Conservation (phyloP, 2,113 vertebrate species). For the Osmerus eperlanus region DNA sequence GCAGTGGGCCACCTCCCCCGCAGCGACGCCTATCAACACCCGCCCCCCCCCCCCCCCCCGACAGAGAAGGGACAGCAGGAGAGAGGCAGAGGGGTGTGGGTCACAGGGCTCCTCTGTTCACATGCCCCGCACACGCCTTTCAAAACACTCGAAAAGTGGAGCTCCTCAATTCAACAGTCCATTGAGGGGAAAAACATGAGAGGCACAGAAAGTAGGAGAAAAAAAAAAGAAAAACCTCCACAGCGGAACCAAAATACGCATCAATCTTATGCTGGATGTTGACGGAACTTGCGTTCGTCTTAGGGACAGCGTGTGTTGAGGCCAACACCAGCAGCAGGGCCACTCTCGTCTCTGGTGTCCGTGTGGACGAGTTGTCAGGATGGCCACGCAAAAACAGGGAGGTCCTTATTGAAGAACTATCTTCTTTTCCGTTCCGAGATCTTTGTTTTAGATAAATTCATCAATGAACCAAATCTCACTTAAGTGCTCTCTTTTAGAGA, state of each 20-base stretch:
- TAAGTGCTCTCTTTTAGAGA: background rate
- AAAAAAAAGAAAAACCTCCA: background rate
- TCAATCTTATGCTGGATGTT: slow-evolving; percentile 54
- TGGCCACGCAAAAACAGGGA: background rate
- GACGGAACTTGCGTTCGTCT: slow-evolving; percentile 9
- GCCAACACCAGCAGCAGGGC: slow-evolving; percentile 39
- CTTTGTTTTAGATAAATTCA: too few species aligned
- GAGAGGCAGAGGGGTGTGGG: slow-evolving; percentile 4
- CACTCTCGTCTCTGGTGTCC: background rate
- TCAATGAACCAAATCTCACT: too few species aligned
- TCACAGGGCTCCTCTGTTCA: slow-evolving; percentile 30
- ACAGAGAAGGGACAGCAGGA: slow-evolving; percentile 10
- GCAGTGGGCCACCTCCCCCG: background rate
- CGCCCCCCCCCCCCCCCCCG: background rate
- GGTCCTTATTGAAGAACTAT: background rate
- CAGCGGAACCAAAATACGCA: slow-evolving; percentile 47
- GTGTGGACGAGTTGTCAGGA: too few species aligned
- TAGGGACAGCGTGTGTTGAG: slow-evolving; percentile 30
- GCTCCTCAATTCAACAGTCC: slow-evolving; percentile 24
- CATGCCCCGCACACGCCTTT: slow-evolving; percentile 3
- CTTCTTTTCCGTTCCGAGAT: too few species aligned
- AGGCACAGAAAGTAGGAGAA: slow-evolving; percentile 44
- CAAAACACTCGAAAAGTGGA: slow-evolving; percentile 13
- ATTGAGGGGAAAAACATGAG: slow-evolving; percentile 37
- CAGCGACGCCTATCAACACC: background rate